Evolutionary conservation across 2,113 vertebrate genomes (phyloP).

Genomic region (Strigops habroptila): DNA sequence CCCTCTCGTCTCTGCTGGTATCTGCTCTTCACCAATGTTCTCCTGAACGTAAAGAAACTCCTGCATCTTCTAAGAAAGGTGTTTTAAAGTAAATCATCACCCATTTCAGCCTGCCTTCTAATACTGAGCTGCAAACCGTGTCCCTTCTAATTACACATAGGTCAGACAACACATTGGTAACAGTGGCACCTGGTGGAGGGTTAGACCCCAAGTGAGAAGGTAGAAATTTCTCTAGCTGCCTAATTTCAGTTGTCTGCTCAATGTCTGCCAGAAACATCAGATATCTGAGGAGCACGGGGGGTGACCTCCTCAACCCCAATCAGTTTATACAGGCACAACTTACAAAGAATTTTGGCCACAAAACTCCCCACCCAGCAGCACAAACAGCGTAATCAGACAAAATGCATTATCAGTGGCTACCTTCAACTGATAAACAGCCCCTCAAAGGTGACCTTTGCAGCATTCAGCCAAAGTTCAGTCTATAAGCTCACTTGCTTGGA

Average conservation of each 20-base stretch:
- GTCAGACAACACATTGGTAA: not conserved
- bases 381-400: not conserved
- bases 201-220: not conserved
- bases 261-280: not conserved
- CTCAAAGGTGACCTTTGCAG: not conserved
- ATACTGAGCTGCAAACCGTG: fast-evolving
- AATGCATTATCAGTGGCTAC: not conserved
- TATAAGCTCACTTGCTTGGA: not conserved
- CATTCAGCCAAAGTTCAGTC: not conserved
- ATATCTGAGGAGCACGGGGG: fast-evolving
- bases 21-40: not conserved
- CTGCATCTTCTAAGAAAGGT: not conserved
- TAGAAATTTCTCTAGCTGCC: not conserved
- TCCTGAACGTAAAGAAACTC: not conserved
- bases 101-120: not conserved
- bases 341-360: not conserved
- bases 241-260: not conserved
- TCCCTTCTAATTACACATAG: not conserved
- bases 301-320: not conserved
- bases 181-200: fast-evolving
- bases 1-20: not conserved
- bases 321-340: not conserved
- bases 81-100: not conserved
- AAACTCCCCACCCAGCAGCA: not conserved
- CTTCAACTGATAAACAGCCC: not conserved